These are phyloP conservation scores for Drosophila mimica DNA, from an alignment of 2,888 invertebrate species.

Conservation along the genomic window DNA sequence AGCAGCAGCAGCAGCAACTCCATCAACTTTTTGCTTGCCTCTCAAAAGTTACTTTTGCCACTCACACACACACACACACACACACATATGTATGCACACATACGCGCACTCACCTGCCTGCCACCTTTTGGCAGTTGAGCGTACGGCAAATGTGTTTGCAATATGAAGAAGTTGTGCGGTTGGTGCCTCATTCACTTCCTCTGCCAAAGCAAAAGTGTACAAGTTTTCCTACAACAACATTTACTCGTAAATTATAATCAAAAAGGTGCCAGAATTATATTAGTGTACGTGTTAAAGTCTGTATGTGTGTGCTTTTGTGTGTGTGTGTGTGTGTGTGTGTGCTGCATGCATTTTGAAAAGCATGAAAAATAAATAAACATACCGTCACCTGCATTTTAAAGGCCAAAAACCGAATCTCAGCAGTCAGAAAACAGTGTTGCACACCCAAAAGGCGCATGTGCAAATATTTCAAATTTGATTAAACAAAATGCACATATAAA, in stretches of 20 bases:
- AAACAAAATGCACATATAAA: not conserved
- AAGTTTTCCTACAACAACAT: slow-evolving; percentile 71
- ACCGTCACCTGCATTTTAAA: slow-evolving; percentile 62
- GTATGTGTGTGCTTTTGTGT: slow-evolving; percentile 20
- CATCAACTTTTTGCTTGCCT: slow-evolving; percentile 75
- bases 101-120: slow-evolving; percentile 28
- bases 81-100: slow-evolving; percentile 34
- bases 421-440: slow-evolving; percentile 3
- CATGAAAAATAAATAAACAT: slow-evolving; percentile 66
- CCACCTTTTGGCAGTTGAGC: slow-evolving; percentile 67
- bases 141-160: slow-evolving; percentile 76
- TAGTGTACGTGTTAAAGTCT: slow-evolving; percentile 21
- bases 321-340: slow-evolving; percentile 20
- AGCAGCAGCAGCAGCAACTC: slow-evolving; percentile 23
- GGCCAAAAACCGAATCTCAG: slow-evolving; percentile 38
- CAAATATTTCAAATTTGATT: not conserved
- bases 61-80: slow-evolving; percentile 34
- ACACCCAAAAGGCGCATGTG: not conserved
- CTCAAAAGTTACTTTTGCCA: slow-evolving; percentile 76
- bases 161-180: slow-evolving; percentile 76
- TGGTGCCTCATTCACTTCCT: slow-evolving; percentile 28
- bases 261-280: slow-evolving; percentile 76
- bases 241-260: slow-evolving; percentile 79
- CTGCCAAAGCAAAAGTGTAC: slow-evolving; percentile 65
- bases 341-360: slow-evolving; percentile 27